These are phyloP conservation scores for Bombus consobrinus DNA, from an alignment of 1,140 invertebrate species.

Conservation along the genomic window DNA sequence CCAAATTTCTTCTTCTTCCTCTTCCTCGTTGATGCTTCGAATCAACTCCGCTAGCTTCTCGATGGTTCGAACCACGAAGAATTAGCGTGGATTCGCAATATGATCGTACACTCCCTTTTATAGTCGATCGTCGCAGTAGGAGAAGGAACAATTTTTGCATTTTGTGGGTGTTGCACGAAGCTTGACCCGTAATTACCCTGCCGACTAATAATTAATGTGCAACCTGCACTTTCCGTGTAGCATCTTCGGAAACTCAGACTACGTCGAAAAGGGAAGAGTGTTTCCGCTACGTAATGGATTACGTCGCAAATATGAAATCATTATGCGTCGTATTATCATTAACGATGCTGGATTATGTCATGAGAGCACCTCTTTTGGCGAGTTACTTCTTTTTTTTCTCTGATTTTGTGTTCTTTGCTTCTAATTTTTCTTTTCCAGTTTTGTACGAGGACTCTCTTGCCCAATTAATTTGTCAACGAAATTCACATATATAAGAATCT, in stretches of 20 bases:
- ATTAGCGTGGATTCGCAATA: not conserved
- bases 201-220: not conserved
- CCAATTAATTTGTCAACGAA: too few relatives aligned
- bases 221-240: slow-evolving; percentile 6
- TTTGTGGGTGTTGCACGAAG: not conserved
- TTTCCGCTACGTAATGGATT: not conserved
- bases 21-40: not conserved
- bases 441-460: not conserved
- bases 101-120: slow-evolving; percentile 39
- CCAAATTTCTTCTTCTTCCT: not conserved
- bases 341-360: not conserved
- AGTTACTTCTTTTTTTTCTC: not conserved
- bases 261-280: slow-evolving; percentile 13
- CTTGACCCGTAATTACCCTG: not conserved
- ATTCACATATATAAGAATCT: too few relatives aligned
- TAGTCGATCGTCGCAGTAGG: slow-evolving; percentile 36
- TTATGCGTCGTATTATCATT: not conserved
- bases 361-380: too few relatives aligned
- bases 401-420: too few relatives aligned
- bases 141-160: slow-evolving; percentile 44
- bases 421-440: not conserved
- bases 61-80: not conserved
- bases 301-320: not conserved
- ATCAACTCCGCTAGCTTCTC: not conserved
- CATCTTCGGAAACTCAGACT: not conserved